Evolutionary conservation across 1,140 invertebrate species (phyloP).

Genomic region (Zaprionus lachaisei): DNA sequence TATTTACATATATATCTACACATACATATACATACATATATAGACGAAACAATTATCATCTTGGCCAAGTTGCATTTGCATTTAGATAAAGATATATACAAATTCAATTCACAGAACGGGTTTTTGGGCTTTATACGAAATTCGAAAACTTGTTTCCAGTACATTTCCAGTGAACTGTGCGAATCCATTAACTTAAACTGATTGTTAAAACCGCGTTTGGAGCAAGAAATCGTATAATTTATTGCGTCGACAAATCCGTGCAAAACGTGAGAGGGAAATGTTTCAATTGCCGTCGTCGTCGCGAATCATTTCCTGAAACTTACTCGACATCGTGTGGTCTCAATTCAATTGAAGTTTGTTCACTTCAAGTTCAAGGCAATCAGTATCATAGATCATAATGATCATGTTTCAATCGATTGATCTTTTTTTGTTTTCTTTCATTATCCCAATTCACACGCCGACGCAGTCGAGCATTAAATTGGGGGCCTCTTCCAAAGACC

Average conservation of each 20-base stretch:
- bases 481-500: slow-evolving; percentile 46
- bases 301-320: slow-evolving; percentile 35
- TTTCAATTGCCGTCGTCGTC: slow-evolving; percentile 20
- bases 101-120: slow-evolving; percentile 50
- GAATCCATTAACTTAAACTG: slow-evolving; percentile 29
- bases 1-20: background rate
- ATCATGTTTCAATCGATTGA: background rate
- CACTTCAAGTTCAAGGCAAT: slow-evolving; percentile 52
- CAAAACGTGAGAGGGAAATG: slow-evolving; percentile 26
- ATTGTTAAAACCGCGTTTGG: slow-evolving; percentile 12
- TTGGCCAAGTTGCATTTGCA: slow-evolving; percentile 61
- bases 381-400: background rate
- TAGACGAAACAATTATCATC: slow-evolving; percentile 52
- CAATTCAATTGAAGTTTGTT: slow-evolving; percentile 9
- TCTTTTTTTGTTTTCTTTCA: background rate
- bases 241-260: slow-evolving; percentile 10
- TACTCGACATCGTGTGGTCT: slow-evolving; percentile 12
- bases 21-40: slow-evolving; percentile 3
- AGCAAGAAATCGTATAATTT: slow-evolving; percentile 23
- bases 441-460: slow-evolving; percentile 36
- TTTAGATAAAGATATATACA: slow-evolving; percentile 52
- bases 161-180: slow-evolving; percentile 50
- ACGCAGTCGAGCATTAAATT: slow-evolving; percentile 37
- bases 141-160: slow-evolving; percentile 65
- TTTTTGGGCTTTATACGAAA: slow-evolving; percentile 52